These are phyloP conservation scores for Thripadectes ignobilis DNA, from an alignment of 2,797 vertebrate species.

Conservation along the genomic window DNA sequence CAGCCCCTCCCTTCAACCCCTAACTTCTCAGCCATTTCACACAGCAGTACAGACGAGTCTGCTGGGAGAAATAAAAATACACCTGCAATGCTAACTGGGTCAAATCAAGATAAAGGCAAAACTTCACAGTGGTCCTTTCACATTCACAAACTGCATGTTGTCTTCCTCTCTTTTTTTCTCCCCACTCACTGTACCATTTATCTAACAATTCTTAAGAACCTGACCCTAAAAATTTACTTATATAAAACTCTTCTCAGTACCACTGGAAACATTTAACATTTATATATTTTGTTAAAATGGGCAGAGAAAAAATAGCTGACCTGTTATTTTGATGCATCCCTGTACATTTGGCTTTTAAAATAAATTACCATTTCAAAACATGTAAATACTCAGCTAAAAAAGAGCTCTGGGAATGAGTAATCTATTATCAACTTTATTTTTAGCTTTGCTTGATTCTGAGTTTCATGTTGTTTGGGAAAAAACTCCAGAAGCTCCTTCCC, in stretches of 20 bases:
- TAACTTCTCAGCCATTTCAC: background rate
- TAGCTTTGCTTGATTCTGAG: background rate
- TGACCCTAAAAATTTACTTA: background rate
- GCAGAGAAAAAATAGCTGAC: background rate
- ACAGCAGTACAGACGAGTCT: background rate
- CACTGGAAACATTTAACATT: background rate
- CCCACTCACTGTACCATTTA: background rate
- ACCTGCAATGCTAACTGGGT: background rate
- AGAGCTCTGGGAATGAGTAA: slow-evolving; percentile 33
- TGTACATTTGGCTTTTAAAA: background rate
- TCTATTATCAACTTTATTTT: slow-evolving; percentile 27
- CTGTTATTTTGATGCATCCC: background rate
- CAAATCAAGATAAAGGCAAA: background rate
- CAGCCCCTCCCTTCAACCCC: background rate
- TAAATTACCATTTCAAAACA: background rate
- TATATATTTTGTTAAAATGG: background rate
- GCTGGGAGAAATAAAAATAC: background rate
- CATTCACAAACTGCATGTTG: background rate
- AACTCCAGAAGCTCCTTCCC: background rate
- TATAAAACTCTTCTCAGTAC: background rate
- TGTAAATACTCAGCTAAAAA: slow-evolving; percentile 6
- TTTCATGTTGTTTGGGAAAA: background rate
- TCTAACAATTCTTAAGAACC: background rate
- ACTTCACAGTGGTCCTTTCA: background rate
- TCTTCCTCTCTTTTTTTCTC: background rate